Conservation (phyloP, 1,140 invertebrate genomes). For the Bombus vancouverensis region DNA sequence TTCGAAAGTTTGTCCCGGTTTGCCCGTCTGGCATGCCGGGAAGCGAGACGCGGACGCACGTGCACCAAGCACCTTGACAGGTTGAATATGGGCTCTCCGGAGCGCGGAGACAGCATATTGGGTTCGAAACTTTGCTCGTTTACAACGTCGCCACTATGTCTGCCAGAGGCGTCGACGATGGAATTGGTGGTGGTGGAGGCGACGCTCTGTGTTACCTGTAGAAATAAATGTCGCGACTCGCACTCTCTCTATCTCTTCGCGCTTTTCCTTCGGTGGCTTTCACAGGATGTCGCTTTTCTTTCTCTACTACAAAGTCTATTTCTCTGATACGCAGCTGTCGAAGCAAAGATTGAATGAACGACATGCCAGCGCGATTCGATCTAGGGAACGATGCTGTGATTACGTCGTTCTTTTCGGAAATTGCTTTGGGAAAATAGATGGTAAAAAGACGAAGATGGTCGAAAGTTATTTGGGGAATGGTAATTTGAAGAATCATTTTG, state of each 20-base stretch:
- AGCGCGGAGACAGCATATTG: conserved; percentile 71
- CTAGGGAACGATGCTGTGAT: not conserved
- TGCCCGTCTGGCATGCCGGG: conserved; percentile 73
- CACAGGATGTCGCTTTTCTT: conserved; percentile 10
- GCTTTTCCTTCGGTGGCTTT: conserved; percentile 9
- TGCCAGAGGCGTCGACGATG: conserved; percentile 35
- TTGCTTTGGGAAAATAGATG: too few relatives aligned
- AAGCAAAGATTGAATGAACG: conserved; percentile 17
- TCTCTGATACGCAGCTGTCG: not conserved
- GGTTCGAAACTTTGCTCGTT: conserved; percentile 75
- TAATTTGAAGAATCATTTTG: too few relatives aligned
- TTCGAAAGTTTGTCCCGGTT: conserved; percentile 81
- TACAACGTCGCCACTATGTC: conserved; percentile 67
- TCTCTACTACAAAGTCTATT: not conserved
- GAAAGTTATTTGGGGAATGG: too few relatives aligned
- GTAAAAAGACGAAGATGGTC: too few relatives aligned
- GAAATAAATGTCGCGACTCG: conserved; percentile 23
- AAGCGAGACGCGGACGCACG: conserved; percentile 62
- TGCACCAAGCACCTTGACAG: conserved; percentile 70
- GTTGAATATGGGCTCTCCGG: conserved; percentile 68
- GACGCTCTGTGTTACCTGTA: conserved; percentile 31
- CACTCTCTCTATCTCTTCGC: not conserved
- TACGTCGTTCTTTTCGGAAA: not conserved
- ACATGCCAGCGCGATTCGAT: not conserved
- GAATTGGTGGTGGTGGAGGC: not conserved